Evolutionary conservation across 2,113 vertebrate genomes (phyloP).

Genomic region (Morone saxatilis): DNA sequence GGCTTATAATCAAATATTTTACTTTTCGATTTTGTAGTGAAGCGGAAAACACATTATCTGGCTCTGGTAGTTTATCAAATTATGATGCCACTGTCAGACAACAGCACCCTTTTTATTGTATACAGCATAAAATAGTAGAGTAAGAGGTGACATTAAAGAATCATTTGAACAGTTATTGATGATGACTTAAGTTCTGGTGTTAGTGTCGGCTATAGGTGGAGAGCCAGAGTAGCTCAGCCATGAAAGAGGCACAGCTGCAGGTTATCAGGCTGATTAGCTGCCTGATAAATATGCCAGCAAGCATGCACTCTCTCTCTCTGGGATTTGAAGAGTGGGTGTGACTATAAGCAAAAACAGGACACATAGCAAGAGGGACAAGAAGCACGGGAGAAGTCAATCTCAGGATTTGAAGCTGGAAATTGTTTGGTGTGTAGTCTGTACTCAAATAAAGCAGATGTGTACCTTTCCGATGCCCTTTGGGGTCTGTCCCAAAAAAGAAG

Average conservation of each 20-base stretch:
- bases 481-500: conserved; percentile 15
- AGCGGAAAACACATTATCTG: background rate
- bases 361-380: background rate
- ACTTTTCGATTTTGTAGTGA: background rate
- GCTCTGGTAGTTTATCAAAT: background rate
- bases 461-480: background rate
- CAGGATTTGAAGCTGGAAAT: background rate
- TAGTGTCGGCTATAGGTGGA: background rate
- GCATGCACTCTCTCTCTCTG: background rate
- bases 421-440: conserved; percentile 22
- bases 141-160: conserved; percentile 5
- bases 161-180: background rate
- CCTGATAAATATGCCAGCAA: conserved; percentile 14
- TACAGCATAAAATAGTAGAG: background rate
- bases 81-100: background rate
- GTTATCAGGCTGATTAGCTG: conserved; percentile 30
- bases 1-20: background rate
- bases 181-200: background rate
- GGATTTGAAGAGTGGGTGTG: background rate
- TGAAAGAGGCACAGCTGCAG: conserved; percentile 18
- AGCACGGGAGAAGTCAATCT: background rate
- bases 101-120: background rate
- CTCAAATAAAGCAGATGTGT: conserved; percentile 29
- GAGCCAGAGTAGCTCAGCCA: background rate
- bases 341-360: conserved; percentile 41